Evolutionary conservation across 2,888 invertebrate species (phyloP).

Genomic region (Latrodectus hesperus): DNA sequence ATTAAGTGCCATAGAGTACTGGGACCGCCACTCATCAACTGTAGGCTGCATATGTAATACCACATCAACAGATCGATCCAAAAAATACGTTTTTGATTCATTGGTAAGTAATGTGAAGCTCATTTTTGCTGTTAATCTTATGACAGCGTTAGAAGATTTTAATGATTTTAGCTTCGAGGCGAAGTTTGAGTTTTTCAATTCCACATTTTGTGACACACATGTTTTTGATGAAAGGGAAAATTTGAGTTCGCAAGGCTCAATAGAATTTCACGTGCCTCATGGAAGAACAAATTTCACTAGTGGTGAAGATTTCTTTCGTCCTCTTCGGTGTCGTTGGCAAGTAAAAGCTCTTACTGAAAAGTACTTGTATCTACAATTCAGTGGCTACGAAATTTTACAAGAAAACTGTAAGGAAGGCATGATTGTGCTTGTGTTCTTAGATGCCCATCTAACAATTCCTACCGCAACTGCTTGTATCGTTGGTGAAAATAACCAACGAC

Average conservation of each 20-base stretch:
- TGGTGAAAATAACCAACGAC: neutral
- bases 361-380: slow-evolving; percentile 71
- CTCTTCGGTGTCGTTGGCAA: slow-evolving; percentile 71
- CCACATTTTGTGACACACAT: slow-evolving; percentile 56
- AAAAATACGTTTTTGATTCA: slow-evolving; percentile 79
- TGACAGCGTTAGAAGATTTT: slow-evolving; percentile 88
- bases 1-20: slow-evolving; percentile 48
- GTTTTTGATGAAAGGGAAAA: slow-evolving; percentile 20
- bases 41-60: slow-evolving; percentile 70
- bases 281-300: slow-evolving; percentile 57
- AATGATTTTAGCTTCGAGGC: slow-evolving; percentile 87
- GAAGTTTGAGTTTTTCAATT: slow-evolving; percentile 81
- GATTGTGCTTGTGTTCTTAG: slow-evolving; percentile 81
- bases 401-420: slow-evolving; percentile 63
- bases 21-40: slow-evolving; percentile 55
- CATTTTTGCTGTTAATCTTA: slow-evolving; percentile 83
- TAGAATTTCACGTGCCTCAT: slow-evolving; percentile 58
- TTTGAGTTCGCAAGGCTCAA: slow-evolving; percentile 43
- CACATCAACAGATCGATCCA: slow-evolving; percentile 22
- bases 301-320: slow-evolving; percentile 39
- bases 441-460: slow-evolving; percentile 77
- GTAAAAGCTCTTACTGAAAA: slow-evolving; percentile 70
- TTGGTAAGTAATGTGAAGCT: slow-evolving; percentile 83
- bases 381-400: slow-evolving; percentile 57
- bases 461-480: slow-evolving; percentile 66